Evolutionary conservation across 1,140 invertebrate species (phyloP).

Genomic region (Samia ricini): DNA sequence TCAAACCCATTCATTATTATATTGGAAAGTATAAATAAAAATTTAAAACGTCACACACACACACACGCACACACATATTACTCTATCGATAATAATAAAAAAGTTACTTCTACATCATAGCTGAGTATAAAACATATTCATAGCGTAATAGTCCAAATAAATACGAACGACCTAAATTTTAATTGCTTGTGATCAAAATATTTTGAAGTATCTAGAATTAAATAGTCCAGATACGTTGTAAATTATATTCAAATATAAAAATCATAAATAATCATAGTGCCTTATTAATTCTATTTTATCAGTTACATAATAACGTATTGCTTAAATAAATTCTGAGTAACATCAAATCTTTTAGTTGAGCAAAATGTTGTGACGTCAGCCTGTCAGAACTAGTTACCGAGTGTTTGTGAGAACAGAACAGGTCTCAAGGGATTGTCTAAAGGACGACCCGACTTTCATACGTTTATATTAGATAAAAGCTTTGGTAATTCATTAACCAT

Average conservation of each 20-base stretch:
- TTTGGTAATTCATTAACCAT: background rate
- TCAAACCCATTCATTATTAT: no score
- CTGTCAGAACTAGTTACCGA: constrained; percentile 12
- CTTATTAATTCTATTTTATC: background rate
- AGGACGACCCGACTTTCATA: background rate
- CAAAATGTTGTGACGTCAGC: constrained; percentile 8
- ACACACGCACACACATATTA: no score
- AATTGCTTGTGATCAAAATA: no score
- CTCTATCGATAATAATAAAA: no score
- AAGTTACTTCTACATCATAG: no score
- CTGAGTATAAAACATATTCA: no score
- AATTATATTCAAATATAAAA: background rate
- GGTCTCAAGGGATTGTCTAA: background rate
- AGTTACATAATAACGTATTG: constrained; percentile 12
- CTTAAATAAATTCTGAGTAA: constrained; percentile 2
- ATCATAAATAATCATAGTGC: background rate
- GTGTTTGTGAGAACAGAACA: constrained; percentile 6
- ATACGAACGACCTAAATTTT: no score
- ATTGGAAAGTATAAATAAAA: no score
- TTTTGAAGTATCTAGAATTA: no score
- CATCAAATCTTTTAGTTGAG: constrained; percentile 6
- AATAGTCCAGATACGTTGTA: background rate
- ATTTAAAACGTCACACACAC: no score
- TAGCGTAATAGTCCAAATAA: no score
- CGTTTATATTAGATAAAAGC: background rate